These are phyloP conservation scores for Shargacucullia verbasci DNA, from an alignment of 2,888 invertebrate genomes.

Conservation along the genomic window DNA sequence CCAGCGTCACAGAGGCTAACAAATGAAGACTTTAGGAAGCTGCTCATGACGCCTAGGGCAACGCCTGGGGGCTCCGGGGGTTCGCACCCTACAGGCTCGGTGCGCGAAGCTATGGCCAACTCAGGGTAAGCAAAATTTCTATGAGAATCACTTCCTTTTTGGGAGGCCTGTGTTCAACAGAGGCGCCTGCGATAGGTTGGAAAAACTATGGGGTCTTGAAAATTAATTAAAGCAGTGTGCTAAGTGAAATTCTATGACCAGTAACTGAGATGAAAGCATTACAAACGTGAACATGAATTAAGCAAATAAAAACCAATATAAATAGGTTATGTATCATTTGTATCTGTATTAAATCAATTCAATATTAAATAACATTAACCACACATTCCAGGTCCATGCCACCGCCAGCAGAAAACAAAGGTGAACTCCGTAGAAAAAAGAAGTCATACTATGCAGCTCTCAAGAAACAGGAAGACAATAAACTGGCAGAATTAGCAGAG, in stretches of 20 bases:
- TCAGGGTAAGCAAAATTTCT: constrained; percentile 79
- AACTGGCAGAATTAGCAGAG: constrained; percentile 97
- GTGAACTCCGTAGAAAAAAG: constrained; percentile 96
- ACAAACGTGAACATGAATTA: no score
- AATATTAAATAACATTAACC: background rate
- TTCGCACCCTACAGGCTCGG: constrained; percentile 89
- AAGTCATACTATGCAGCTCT: constrained; percentile 98
- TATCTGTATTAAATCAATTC: no score
- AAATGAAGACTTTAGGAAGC: constrained; percentile 98
- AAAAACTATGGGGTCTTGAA: background rate
- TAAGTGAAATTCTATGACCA: no score
- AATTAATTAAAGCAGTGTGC: no score
- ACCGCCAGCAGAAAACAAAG: constrained; percentile 91
- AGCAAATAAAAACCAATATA: no score
- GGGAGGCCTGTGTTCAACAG: background rate
- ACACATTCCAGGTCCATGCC: constrained; percentile 78
- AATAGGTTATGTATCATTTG: no score
- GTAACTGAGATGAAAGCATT: no score
- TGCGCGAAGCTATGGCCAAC: constrained; percentile 92
- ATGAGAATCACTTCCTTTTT: background rate
- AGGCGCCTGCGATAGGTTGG: background rate
- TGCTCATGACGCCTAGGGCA: constrained; percentile 97
- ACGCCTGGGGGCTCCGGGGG: constrained; percentile 86
- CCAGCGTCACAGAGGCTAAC: constrained; percentile 95
- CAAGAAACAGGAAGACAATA: constrained; percentile 98